Evolutionary conservation across 2,113 vertebrate species (phyloP).

Genomic region (Apteryx mantelli): DNA sequence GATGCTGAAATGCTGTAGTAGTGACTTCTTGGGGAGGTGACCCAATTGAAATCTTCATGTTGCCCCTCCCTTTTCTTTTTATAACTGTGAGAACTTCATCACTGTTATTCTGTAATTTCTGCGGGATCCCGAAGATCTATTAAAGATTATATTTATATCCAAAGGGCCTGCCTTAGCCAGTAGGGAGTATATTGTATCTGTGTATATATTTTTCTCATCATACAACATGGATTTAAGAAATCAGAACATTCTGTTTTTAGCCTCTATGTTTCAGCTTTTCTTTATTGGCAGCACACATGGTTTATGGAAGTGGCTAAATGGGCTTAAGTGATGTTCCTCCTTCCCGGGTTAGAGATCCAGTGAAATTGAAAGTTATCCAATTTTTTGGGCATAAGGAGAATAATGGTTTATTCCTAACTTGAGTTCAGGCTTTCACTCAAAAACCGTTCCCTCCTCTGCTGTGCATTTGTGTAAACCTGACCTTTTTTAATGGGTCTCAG

Average conservation of each 20-base stretch:
- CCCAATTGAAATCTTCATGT: not conserved
- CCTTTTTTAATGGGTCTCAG: constrained; percentile 28
- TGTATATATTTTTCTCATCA: not conserved
- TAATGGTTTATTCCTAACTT: not conserved
- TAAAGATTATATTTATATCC: not conserved
- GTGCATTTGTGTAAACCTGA: constrained; percentile 18
- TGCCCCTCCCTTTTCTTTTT: not conserved
- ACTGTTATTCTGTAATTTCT: not conserved
- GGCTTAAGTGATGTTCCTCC: not conserved
- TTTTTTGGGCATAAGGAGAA: not conserved
- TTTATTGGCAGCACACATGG: not conserved
- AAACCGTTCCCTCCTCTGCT: not conserved
- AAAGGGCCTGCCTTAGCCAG: not conserved
- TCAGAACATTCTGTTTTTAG: not conserved
- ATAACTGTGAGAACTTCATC: not conserved
- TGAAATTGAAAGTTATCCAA: not conserved
- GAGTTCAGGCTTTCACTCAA: not conserved
- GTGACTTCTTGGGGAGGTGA: not conserved
- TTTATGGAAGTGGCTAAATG: not conserved
- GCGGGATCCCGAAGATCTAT: not conserved
- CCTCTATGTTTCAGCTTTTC: not conserved
- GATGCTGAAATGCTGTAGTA: not conserved
- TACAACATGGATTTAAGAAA: not conserved
- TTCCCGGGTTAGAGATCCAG: not conserved
- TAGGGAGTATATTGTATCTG: not conserved